These are phyloP conservation scores for Nephotettix cincticeps DNA, from an alignment of 1,140 invertebrate genomes.

Conservation along the genomic window DNA sequence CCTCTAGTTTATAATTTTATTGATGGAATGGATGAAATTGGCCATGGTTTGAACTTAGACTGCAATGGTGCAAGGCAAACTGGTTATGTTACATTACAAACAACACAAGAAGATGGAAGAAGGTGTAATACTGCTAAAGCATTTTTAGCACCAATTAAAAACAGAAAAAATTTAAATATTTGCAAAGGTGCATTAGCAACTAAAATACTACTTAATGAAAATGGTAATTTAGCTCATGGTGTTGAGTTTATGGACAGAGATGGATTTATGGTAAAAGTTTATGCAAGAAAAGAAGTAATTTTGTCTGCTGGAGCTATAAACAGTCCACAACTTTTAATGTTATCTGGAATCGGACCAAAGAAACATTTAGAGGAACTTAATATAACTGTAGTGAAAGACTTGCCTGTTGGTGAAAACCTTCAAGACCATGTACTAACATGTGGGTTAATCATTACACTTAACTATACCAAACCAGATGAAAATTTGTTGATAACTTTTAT, in stretches of 20 bases:
- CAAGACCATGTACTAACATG: constrained; percentile 81
- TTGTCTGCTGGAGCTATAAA: constrained; percentile 77
- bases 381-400: constrained; percentile 67
- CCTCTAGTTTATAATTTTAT: constrained; percentile 53
- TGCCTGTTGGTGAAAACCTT: constrained; percentile 79
- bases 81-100: constrained; percentile 48
- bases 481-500: constrained; percentile 51
- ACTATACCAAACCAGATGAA: constrained; percentile 45
- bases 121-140: constrained; percentile 22
- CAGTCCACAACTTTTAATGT: constrained; percentile 77
- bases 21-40: constrained; percentile 72
- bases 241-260: constrained; percentile 45
- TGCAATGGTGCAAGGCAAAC: constrained; percentile 68
- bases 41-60: constrained; percentile 84
- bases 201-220: constrained; percentile 60
- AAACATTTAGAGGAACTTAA: constrained; percentile 66
- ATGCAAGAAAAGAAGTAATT: constrained; percentile 61
- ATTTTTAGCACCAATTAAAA: constrained; percentile 59
- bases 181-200: constrained; percentile 54
- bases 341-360: constrained; percentile 80
- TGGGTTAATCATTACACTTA: constrained; percentile 50
- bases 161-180: constrained; percentile 63
- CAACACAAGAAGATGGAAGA: constrained; percentile 41
- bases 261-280: constrained; percentile 49
- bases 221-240: constrained; percentile 57